A percentile compares a stretch with the other conserved stretches of the same genome.
Evolutionary conservation across 2,797 vertebrate species (phyloP).

Genomic region (Periparus ater): DNA sequence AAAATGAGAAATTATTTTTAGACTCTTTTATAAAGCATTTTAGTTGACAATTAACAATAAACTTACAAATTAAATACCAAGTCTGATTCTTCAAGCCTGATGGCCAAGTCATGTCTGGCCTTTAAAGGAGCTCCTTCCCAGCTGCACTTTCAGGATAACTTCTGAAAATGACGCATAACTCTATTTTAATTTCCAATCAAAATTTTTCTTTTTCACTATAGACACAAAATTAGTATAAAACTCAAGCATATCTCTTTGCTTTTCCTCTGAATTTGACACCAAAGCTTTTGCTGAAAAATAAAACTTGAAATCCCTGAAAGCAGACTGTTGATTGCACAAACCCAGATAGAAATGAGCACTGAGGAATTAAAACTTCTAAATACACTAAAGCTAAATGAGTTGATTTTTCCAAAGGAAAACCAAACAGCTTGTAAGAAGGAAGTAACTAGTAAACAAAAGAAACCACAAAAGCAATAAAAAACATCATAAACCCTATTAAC

Average conservation of each 20-base stretch:
- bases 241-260: not conserved
- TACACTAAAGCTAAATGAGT: not conserved
- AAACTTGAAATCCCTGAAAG: not conserved
- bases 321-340: constrained; percentile 12
- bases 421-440: not conserved
- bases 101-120: not conserved
- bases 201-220: not conserved
- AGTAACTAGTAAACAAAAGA: not conserved
- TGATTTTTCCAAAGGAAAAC: constrained; percentile 16
- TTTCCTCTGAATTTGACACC: not conserved
- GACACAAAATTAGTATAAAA: not conserved
- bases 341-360: not conserved
- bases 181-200: not conserved
- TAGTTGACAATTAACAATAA: not conserved
- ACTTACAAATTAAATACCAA: not conserved
- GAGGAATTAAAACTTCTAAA: not conserved
- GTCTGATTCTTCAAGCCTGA: not conserved
- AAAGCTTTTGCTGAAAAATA: not conserved
- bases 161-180: not conserved
- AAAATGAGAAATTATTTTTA: not conserved
- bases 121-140: not conserved
- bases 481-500: not conserved
- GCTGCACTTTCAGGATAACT: not conserved
- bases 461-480: constrained; percentile 3
- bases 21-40: not conserved